These are phyloP conservation scores for Montipora cactus DNA, from an alignment of 64 coral and sea anemone genomes.

Conservation along the genomic window DNA sequence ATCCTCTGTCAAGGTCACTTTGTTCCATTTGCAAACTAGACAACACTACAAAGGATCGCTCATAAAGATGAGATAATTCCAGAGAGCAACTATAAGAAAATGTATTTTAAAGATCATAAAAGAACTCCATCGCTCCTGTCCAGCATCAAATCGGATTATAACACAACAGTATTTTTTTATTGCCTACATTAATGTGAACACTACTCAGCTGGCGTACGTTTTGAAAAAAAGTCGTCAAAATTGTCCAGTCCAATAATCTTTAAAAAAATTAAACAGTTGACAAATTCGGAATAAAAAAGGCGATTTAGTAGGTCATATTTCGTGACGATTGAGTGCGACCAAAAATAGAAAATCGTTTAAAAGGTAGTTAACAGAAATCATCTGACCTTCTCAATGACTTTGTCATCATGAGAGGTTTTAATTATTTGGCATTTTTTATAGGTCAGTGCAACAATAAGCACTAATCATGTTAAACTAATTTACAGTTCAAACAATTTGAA, in stretches of 20 bases:
- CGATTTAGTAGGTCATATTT: not conserved
- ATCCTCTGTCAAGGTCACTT: not conserved
- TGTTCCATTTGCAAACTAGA: not conserved
- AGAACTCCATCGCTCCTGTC: not conserved
- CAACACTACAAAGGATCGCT: not conserved
- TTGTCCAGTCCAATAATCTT: not conserved
- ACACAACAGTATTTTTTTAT: not conserved
- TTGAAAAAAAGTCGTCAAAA: not conserved
- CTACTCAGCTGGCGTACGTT: no score
- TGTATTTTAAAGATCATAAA: not conserved
- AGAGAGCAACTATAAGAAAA: not conserved
- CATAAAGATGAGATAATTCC: not conserved
- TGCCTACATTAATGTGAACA: no score
- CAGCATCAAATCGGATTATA: not conserved
- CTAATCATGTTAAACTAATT: not conserved
- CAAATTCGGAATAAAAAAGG: not conserved
- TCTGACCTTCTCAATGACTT: not conserved
- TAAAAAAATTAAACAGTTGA: not conserved
- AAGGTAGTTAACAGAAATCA: not conserved
- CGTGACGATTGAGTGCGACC: not conserved
- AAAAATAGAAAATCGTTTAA: constrained; percentile 1
- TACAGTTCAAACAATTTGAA: not conserved
- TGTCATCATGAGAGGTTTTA: not conserved
- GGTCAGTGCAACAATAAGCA: no score
- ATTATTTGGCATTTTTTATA: not conserved